These are phyloP conservation scores for Eudyptes chrysolophus DNA, from an alignment of 2,113 vertebrate species.

Conservation along the genomic window DNA sequence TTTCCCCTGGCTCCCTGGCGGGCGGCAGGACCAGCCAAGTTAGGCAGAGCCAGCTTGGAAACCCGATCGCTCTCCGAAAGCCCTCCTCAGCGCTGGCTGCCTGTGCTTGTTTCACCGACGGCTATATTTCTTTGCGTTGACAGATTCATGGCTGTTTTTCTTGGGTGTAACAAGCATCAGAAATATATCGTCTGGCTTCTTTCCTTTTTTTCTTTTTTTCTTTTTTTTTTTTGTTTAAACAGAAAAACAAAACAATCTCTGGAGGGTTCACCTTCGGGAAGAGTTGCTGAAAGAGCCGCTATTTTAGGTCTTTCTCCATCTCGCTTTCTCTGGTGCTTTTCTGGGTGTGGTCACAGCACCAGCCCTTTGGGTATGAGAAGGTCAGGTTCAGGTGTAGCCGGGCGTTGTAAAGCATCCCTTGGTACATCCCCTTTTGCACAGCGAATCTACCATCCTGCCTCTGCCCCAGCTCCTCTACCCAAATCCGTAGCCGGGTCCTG, in stretches of 20 bases:
- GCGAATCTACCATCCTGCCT: neutral
- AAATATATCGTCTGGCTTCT: neutral
- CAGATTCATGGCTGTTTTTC: neutral
- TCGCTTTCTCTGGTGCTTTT: neutral
- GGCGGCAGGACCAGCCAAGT: neutral
- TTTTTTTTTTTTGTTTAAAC: neutral
- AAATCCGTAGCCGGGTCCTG: neutral
- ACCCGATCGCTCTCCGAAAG: neutral
- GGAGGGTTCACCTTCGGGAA: neutral
- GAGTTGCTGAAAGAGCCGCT: rapidly evolving
- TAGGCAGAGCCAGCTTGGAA: neutral
- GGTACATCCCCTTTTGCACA: neutral
- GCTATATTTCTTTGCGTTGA: neutral
- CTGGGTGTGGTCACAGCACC: rapidly evolving
- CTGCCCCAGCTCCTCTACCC: neutral
- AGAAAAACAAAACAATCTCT: neutral
- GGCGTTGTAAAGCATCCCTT: neutral
- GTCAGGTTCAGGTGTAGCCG: neutral
- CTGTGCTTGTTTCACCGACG: neutral
- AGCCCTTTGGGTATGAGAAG: neutral
- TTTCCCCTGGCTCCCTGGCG: rapidly evolving
- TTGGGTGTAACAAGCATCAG: conserved; percentile 22
- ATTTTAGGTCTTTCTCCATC: neutral
- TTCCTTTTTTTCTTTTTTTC: neutral
- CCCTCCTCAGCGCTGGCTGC: neutral